Evolutionary conservation across 2,797 vertebrate genomes (phyloP).

Genomic region (Sebastolobus alascanus): DNA sequence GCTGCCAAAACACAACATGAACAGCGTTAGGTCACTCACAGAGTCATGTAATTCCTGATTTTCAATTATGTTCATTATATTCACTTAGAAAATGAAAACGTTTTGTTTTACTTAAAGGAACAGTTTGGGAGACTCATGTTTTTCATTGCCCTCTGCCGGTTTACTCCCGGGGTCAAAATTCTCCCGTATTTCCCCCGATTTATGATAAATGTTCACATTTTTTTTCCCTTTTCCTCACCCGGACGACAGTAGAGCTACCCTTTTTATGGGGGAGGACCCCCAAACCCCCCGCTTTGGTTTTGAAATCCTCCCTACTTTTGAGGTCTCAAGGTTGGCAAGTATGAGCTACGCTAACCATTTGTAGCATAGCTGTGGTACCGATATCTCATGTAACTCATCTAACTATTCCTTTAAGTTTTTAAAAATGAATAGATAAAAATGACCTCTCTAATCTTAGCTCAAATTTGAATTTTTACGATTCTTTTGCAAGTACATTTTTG

Average conservation of each 20-base stretch:
- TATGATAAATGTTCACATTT: rapidly evolving
- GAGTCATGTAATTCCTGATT: not conserved
- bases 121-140: not conserved
- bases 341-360: not conserved
- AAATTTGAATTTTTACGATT: not conserved
- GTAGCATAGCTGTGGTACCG: too few relatives aligned
- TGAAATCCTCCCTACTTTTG: too few relatives aligned
- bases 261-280: too few relatives aligned
- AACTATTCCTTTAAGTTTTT: not conserved
- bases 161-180: rapidly evolving
- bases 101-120: not conserved
- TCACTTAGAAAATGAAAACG: rapidly evolving
- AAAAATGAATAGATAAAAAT: not conserved
- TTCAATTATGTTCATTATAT: not conserved
- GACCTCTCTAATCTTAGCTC: not conserved
- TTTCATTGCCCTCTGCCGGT: too few relatives aligned
- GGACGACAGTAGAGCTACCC: too few relatives aligned
- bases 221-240: too few relatives aligned
- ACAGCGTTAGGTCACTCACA: not conserved
- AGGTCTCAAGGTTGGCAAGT: too few relatives aligned
- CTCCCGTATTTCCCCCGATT: rapidly evolving
- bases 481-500: not conserved
- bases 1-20: constrained; percentile 43
- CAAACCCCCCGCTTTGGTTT: too few relatives aligned
- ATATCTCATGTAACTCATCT: not conserved